Evolutionary conservation across 2,113 vertebrate species (phyloP).

Genomic region (Antechinus stuartii): DNA sequence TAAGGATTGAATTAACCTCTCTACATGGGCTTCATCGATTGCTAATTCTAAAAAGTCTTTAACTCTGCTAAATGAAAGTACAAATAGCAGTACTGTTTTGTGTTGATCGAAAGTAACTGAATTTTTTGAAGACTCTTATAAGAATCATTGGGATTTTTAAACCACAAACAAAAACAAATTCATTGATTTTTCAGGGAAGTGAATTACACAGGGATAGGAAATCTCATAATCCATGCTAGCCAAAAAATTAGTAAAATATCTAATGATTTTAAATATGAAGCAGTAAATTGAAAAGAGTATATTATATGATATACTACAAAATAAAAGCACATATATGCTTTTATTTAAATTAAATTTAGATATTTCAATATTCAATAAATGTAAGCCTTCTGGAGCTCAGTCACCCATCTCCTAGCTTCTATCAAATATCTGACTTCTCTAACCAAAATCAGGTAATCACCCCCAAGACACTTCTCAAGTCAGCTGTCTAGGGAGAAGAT

Average conservation of each 20-base stretch:
- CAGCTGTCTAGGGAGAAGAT: background rate
- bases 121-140: background rate
- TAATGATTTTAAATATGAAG: background rate
- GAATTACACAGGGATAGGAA: background rate
- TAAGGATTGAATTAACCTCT: slow-evolving; percentile 57
- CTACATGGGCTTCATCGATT: slow-evolving; percentile 66
- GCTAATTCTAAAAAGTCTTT: slow-evolving; percentile 53
- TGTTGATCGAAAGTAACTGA: slow-evolving; percentile 41
- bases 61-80: slow-evolving; percentile 42
- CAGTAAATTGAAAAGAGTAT: background rate
- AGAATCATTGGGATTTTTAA: slow-evolving; percentile 34
- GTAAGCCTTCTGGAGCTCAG: background rate
- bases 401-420: background rate
- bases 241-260: background rate
- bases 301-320: background rate
- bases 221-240: background rate
- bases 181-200: background rate
- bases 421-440: background rate
- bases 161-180: background rate
- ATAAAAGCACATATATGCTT: background rate
- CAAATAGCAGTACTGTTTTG: slow-evolving; percentile 43
- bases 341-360: background rate
- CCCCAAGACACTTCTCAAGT: background rate
- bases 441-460: background rate
- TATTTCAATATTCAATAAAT: background rate